phyloP scores from a whole-genome alignment of 2,888 invertebrate genomes.

The Polydesmus complanatus region DNA sequence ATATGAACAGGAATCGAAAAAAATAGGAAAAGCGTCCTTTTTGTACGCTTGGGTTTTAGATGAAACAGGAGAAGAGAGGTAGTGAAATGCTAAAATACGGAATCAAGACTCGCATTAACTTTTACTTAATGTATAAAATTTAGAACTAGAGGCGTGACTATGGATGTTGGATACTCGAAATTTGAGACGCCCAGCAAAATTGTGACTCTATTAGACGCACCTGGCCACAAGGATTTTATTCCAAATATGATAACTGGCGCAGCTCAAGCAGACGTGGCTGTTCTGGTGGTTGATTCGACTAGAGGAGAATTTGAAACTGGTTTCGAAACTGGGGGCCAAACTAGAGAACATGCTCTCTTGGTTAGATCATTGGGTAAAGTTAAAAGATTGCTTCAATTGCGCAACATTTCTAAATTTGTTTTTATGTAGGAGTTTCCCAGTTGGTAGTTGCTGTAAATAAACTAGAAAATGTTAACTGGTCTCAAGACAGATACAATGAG shows the following conservation, averaged over 20 bases:
- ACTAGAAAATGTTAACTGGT: conserved; percentile 91
- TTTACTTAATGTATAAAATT: too few species aligned
- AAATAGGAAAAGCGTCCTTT: conserved; percentile 93
- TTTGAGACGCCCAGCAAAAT: conserved; percentile 75
- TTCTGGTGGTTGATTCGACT: conserved; percentile 85
- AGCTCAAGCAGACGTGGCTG: conserved; percentile 92
- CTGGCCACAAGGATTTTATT: conserved; percentile 98
- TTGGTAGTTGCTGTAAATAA: conserved; percentile 93
- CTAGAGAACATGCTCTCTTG: conserved; percentile 90
- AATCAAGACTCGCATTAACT: conserved; percentile 8
- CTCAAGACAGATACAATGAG: conserved; percentile 74
- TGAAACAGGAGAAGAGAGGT: conserved; percentile 92
- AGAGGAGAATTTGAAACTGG: conserved; percentile 98
- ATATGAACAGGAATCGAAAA: conserved; percentile 92
- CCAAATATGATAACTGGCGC: conserved; percentile 99
- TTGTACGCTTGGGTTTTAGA: conserved; percentile 98
- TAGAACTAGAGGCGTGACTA: conserved; percentile 88
- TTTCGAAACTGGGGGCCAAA: conserved; percentile 95
- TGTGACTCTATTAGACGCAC: conserved; percentile 83
- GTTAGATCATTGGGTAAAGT: conserved; percentile 53
- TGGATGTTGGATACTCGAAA: conserved; percentile 89
- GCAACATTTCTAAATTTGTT: background rate
- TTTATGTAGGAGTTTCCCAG: conserved; percentile 65
- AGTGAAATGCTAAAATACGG: too few species aligned
- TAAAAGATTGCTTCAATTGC: background rate